Percentiles rank a stretch among this genome's conserved stretches.
Evolutionary conservation across 2,888 invertebrate species (phyloP).

Genomic region (Empis stercorea): DNA sequence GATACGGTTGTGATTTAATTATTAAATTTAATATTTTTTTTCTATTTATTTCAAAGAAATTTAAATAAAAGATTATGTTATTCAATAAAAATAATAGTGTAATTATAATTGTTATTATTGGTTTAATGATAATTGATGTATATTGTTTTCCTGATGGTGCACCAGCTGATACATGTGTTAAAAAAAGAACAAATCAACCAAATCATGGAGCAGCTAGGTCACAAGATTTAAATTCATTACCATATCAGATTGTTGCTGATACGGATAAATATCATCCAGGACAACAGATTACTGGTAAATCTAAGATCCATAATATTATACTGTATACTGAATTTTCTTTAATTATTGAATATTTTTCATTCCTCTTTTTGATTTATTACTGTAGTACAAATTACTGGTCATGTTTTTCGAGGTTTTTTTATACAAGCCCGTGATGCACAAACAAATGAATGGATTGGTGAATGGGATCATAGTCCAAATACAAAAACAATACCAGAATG

Average conservation of each 20-base stretch:
- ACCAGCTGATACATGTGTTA: conserved; percentile 68
- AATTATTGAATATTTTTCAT: background rate
- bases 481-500: conserved; percentile 68
- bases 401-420: conserved; percentile 69
- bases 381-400: conserved; percentile 26
- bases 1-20: background rate
- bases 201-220: conserved; percentile 63
- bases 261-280: conserved; percentile 53
- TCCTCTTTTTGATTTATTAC: background rate
- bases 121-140: conserved; percentile 31
- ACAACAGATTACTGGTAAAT: conserved; percentile 51
- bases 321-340: no score
- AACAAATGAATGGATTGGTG: conserved; percentile 61
- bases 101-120: conserved; percentile 23
- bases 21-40: background rate
- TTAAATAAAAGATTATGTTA: background rate
- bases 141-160: conserved; percentile 64
- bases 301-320: no score
- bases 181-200: conserved; percentile 58
- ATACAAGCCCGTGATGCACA: conserved; percentile 63
- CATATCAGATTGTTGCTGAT: conserved; percentile 55
- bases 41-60: background rate
- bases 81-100: background rate
- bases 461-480: conserved; percentile 59
- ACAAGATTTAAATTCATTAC: conserved; percentile 48